Base-by-base conservation (phyloP, 1,140 invertebrate species). In the Ceratosolen solmsi region DNA sequence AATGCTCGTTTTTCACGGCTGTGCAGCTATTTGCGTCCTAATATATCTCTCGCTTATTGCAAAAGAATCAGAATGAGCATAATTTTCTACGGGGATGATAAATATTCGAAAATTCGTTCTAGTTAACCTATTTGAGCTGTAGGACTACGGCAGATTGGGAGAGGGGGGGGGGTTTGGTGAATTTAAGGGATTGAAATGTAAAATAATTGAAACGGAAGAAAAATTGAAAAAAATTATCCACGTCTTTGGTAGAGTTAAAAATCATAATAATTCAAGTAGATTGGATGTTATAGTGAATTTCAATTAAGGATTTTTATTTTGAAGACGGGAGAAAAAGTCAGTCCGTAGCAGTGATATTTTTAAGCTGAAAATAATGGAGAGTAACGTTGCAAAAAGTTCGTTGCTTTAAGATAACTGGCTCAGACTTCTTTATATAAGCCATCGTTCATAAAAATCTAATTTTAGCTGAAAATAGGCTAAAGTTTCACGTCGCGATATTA, bases 361-460 rank as follows among this genome's bases (percentile, higher is more conserved):
- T 4, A 22, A 68, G 2, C 33, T 36, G 5, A 22, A 68, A 38
- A 5, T 38, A 68, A n/a, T 38, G 25, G 56, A 7, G n/a, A 27
- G 25, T 27, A 27, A 27, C 5, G 56, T 27, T 27, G 13, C 0
- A 7, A 65, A 65, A 65, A 27, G 30, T 22, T 65, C 15, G 13
- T 36, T 9, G 5, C 20, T 68, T n/a, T 22, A 22, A n/a, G 27
- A 38, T 38, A 68, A n/a, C 9, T 22, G 22, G 20, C 17, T 38
- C 2, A 13, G 20, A 36, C 33, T 68, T 8, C 17, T 68, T n/a
- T 0, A 11, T 38, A 5, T 3, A 54, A 63, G 15, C 63, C 11
- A 33, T 38, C 8, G 33, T 68, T n/a, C 20, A 68, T 46, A 30
- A 71, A 70, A 78, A 68, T 74, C 68, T 68, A 79, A 60, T 38